Percentiles rank a stretch among this genome's conserved stretches.
Evolutionary conservation across 2,888 invertebrate species (phyloP).

Genomic region (Cremastobaeus sp.): DNA sequence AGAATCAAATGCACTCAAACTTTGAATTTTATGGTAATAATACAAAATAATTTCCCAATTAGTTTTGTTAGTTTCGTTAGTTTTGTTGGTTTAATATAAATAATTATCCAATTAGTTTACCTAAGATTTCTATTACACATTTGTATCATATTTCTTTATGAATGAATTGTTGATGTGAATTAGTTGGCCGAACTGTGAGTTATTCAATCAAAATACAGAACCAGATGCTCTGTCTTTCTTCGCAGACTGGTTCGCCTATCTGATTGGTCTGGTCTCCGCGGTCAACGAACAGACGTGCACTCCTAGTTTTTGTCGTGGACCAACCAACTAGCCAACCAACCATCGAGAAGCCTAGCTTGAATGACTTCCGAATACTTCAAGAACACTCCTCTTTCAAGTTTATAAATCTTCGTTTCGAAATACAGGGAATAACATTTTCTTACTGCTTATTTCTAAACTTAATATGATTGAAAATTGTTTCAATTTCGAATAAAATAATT

Average conservation of each 20-base stretch:
- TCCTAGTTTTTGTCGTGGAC: slow-evolving; percentile 66
- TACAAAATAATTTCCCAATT: too few species aligned
- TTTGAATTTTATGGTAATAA: too few species aligned
- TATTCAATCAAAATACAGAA: slow-evolving; percentile 30
- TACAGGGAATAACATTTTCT: too few species aligned
- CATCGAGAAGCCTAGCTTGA: slow-evolving; percentile 63
- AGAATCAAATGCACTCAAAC: too few species aligned
- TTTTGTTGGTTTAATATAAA: too few species aligned
- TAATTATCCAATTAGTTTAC: too few species aligned
- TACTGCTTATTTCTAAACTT: too few species aligned
- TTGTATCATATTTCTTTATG: neutral
- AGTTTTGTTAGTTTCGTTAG: too few species aligned
- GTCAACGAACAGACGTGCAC: slow-evolving; percentile 62
- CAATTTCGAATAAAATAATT: too few species aligned
- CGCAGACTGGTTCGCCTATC: slow-evolving; percentile 47
- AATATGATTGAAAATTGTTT: too few species aligned
- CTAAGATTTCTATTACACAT: too few species aligned
- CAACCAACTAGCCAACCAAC: slow-evolving; percentile 54
- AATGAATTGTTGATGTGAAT: too few species aligned
- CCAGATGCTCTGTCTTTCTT: slow-evolving; percentile 41
- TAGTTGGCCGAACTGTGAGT: neutral
- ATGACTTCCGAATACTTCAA: slow-evolving; percentile 67
- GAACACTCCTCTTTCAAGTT: slow-evolving; percentile 22
- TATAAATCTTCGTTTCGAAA: slow-evolving; percentile 15
- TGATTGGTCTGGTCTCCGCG: slow-evolving; percentile 54